A percentile compares a stretch with the other conserved stretches of the same genome.
phyloP scores from a whole-genome alignment of 2,113 vertebrate species.

The Grantiella picta region DNA sequence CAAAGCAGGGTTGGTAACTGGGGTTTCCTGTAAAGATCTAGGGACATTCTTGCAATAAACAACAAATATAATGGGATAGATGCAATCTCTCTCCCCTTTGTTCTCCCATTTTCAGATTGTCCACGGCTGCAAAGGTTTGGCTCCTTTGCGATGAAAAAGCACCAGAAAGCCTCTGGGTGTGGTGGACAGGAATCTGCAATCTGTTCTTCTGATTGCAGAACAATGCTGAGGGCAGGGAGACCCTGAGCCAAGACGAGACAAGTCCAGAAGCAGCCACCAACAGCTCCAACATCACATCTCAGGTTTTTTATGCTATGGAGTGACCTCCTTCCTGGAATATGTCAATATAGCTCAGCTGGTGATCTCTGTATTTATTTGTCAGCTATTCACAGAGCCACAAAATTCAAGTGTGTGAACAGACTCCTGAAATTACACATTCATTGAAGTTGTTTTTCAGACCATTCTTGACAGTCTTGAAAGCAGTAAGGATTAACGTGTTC shows the following conservation, averaged over 20 bases:
- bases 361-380: background rate
- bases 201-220: background rate
- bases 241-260: background rate
- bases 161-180: background rate
- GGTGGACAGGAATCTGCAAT: background rate
- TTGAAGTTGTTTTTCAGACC: background rate
- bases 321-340: background rate
- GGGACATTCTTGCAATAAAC: background rate
- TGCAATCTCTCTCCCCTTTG: background rate
- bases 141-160: background rate
- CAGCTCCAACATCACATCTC: background rate
- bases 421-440: background rate
- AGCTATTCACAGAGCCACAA: background rate
- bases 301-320: accelerated
- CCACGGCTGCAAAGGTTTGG: background rate
- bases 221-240: background rate
- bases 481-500: background rate
- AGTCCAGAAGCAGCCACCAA: background rate
- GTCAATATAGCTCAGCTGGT: background rate
- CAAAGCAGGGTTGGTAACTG: background rate
- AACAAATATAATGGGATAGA: background rate
- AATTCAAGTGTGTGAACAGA: background rate
- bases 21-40: background rate
- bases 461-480: background rate
- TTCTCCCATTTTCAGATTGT: background rate